Conservation (phyloP, 2,888 invertebrate genomes). For the Argyresthia albistria region DNA sequence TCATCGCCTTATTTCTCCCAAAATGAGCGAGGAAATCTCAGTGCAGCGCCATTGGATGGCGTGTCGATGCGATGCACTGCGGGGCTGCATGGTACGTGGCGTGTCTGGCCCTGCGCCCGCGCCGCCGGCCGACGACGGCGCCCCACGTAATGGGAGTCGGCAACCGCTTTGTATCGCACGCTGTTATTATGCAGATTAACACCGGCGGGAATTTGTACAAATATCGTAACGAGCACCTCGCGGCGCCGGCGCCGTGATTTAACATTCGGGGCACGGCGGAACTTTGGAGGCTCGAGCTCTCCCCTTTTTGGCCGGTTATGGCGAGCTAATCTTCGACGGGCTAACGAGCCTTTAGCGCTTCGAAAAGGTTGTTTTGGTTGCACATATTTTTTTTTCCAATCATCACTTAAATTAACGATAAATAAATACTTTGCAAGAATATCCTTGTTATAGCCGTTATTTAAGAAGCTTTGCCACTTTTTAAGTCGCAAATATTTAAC, state of each 20-base stretch:
- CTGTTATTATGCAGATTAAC: constrained; percentile 73
- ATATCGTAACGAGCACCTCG: constrained; percentile 68
- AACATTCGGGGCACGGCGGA: constrained; percentile 48
- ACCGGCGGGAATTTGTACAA: constrained; percentile 72
- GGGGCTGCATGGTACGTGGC: neutral
- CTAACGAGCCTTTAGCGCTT: too few relatives aligned
- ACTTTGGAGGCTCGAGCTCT: neutral
- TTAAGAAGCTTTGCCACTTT: too few relatives aligned
- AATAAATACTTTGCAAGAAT: too few relatives aligned
- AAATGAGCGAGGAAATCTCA: too few relatives aligned
- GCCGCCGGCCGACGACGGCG: constrained; percentile 37
- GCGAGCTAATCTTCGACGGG: neutral
- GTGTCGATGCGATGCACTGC: too few relatives aligned
- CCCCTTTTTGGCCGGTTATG: neutral
- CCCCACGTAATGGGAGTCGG: constrained; percentile 65
- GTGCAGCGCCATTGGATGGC: too few relatives aligned
- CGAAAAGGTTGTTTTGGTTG: too few relatives aligned
- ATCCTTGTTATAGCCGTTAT: too few relatives aligned
- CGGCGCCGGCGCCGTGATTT: constrained; percentile 63
- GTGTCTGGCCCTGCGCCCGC: neutral
- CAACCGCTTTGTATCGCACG: constrained; percentile 63
- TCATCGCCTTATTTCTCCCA: too few relatives aligned
- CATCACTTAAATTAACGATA: too few relatives aligned
- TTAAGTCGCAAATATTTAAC: too few relatives aligned
- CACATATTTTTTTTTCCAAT: too few relatives aligned